phyloP scores from a whole-genome alignment of 2,888 invertebrate species.

The Megaustenia siamemsis region DNA sequence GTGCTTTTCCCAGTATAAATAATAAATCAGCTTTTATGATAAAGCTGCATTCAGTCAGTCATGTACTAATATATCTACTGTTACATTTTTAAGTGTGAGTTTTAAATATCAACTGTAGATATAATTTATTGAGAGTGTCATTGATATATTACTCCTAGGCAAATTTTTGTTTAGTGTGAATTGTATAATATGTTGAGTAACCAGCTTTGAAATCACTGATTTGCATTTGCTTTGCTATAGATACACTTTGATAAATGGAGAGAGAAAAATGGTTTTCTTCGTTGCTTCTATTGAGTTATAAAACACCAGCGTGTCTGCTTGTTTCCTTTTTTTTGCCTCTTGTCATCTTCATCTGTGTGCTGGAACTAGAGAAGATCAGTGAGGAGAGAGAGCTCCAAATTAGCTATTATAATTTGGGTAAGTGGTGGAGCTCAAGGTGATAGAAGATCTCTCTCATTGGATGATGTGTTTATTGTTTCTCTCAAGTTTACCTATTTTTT shows the following conservation, averaged over 20 bases:
- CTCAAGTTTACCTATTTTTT: neutral
- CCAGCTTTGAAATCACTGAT: neutral
- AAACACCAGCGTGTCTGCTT: conserved; percentile 13
- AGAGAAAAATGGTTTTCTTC: neutral
- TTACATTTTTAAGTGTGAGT: too few relatives aligned
- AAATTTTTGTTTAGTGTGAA: too few relatives aligned
- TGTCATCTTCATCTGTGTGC: conserved; percentile 67
- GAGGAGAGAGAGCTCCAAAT: conserved; percentile 47
- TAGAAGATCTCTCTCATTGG: neutral
- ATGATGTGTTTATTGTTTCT: neutral
- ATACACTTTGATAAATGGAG: neutral
- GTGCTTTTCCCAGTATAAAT: too few relatives aligned
- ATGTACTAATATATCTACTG: too few relatives aligned
- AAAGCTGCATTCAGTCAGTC: too few relatives aligned
- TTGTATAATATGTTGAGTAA: too few relatives aligned
- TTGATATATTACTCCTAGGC: too few relatives aligned
- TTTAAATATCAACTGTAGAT: too few relatives aligned
- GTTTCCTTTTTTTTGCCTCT: neutral
- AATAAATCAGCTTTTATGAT: too few relatives aligned
- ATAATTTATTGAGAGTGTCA: too few relatives aligned
- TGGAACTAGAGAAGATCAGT: conserved; percentile 86
- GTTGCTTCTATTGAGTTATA: neutral
- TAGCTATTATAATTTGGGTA: conserved; percentile 60
- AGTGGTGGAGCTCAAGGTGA: conserved; percentile 42
- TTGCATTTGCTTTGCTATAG: neutral